Evolutionary conservation across 2,888 invertebrate genomes (phyloP), one percentile per base, ranked within the genome.

Genomic region (Zelleria hepariella): DNA sequence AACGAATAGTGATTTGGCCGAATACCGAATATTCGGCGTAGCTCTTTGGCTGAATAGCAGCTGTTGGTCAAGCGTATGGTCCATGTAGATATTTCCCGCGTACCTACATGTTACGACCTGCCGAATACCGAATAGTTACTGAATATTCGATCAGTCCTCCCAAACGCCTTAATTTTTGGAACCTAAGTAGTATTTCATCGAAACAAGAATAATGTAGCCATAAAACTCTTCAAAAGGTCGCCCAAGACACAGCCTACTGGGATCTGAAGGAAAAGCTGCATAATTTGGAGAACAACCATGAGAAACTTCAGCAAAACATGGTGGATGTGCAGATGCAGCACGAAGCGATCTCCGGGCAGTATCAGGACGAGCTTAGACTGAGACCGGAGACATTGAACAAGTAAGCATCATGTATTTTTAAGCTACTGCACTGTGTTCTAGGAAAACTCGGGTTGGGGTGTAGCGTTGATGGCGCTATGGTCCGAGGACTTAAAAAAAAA

Each of bases 241-340:
- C 80, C 1, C 86, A 86, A 68, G 85, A 86, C 64, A 78, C 84
- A 0, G 78, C 82, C 0, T 84, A 81, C 63, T 86, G 85, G 86
- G 82, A 86, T 60, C 58, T 83, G 56, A 77, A 78, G 63, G 83
- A 86, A 64, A 77, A 78, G 64, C 67, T 83, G 54, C 73, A 77
- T 27, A 77, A 79, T 61, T 68, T 78, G 27, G 75, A 80, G 62
- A 73, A 71, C 57, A 78, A 80, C 65, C 80, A 80, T 67, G 86
- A 84, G 68, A 74, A 78, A 0, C 73, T 86, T 57, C 85, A 84
- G 64, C 81, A 78, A 66, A 86, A 86, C 67, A 83, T 86, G 83
- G 69, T 86, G 53, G 79, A 84, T 20, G 73, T 82, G 27, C 86
- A 86, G 68, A 86, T 86, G 86, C 79, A 86, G 68, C 71, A 82